A percentile compares a stretch with the other conserved stretches of the same genome.
Conservation (phyloP, 2,888 invertebrate genomes). For the Branchipolynoe longqiensis region DNA sequence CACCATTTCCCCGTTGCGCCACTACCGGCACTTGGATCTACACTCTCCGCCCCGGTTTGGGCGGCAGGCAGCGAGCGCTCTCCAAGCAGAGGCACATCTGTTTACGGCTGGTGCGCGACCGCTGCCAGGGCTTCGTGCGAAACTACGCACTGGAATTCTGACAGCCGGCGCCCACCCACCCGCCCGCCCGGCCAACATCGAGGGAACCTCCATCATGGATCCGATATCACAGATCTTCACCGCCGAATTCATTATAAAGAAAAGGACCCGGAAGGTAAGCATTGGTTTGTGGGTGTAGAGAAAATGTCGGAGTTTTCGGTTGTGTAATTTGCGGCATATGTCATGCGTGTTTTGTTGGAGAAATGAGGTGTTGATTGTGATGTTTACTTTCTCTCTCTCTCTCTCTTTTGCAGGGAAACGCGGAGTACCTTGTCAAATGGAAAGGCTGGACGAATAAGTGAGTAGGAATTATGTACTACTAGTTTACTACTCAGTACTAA, state of each 20-base stretch:
- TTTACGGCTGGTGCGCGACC: no score
- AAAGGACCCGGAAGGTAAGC: constrained; percentile 52
- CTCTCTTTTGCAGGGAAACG: constrained; percentile 90
- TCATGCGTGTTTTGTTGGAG: neutral
- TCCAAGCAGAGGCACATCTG: neutral
- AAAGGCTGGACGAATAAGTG: constrained; percentile 97
- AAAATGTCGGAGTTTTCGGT: neutral
- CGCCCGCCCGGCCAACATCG: neutral
- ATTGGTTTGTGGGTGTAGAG: no score
- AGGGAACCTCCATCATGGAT: neutral
- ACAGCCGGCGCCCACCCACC: neutral
- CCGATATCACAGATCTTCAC: constrained; percentile 56
- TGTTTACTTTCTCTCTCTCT: constrained; percentile 40
- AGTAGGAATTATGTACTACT: constrained; percentile 76
- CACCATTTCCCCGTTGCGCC: neutral
- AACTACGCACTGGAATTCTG: constrained; percentile 1
- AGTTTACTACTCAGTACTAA: no score
- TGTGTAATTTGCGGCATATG: neutral
- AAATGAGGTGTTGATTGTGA: neutral
- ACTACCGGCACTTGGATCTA: neutral
- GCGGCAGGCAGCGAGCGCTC: neutral
- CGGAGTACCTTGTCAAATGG: constrained; percentile 98
- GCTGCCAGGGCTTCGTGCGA: neutral
- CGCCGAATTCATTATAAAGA: constrained; percentile 54
- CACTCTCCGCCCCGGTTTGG: constrained; percentile 28